Evolutionary conservation across 2,797 vertebrate genomes (phyloP).

Genomic region (Phaenicophaeus curvirostris): DNA sequence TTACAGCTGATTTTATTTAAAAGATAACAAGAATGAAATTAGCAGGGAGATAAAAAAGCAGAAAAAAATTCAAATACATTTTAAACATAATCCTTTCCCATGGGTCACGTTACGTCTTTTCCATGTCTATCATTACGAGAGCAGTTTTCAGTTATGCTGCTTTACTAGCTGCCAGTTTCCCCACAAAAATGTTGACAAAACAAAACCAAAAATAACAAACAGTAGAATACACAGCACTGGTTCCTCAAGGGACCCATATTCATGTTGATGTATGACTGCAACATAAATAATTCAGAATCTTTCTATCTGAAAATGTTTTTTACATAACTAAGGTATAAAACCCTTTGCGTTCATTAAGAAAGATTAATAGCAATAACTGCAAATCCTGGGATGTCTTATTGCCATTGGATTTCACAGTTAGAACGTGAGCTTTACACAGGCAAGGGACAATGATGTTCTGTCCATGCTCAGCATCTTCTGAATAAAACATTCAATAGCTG

Average conservation of each 20-base stretch:
- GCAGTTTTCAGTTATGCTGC: not conserved
- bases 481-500: not conserved
- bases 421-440: not conserved
- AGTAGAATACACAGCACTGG: constrained; percentile 13
- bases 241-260: constrained; percentile 63
- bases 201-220: constrained; percentile 21
- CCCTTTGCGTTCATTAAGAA: constrained; percentile 64
- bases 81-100: not conserved
- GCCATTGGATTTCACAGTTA: constrained; percentile 16
- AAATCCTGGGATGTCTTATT: constrained; percentile 20
- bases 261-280: constrained; percentile 35
- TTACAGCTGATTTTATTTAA: not conserved
- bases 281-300: constrained; percentile 76
- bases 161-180: constrained; percentile 26
- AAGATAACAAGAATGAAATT: constrained; percentile 20
- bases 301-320: constrained; percentile 44
- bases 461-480: not conserved
- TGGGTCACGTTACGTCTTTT: not conserved
- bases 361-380: constrained; percentile 45
- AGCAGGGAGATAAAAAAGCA: not conserved
- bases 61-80: constrained; percentile 9
- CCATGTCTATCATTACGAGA: not conserved
- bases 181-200: constrained; percentile 52
- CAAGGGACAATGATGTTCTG: not conserved
- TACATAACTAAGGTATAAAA: constrained; percentile 53